These are phyloP conservation scores for Drosophila obscura DNA, from an alignment of 1,140 invertebrate genomes.

Conservation along the genomic window DNA sequence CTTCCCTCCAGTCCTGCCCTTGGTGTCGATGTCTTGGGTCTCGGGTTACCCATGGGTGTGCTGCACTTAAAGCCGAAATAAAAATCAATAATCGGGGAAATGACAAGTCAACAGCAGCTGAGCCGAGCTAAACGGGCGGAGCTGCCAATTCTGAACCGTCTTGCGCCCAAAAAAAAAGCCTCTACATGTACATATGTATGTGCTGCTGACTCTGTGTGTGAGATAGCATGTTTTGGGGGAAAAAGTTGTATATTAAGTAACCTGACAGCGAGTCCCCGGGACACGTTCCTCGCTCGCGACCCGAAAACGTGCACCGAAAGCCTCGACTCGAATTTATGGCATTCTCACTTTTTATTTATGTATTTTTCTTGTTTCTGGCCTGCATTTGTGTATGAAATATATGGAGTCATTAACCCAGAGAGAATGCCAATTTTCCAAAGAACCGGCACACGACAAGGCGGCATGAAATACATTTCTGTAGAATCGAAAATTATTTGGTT, in stretches of 20 bases:
- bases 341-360: conserved; percentile 48
- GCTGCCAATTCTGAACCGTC: conserved; percentile 51
- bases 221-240: conserved; percentile 22
- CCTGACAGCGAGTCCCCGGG: conserved; percentile 20
- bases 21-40: conserved; percentile 53
- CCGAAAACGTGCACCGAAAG: conserved; percentile 56
- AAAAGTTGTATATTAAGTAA: conserved; percentile 58
- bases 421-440: conserved; percentile 25
- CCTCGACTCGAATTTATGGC: conserved; percentile 52
- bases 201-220: not conserved
- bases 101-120: conserved; percentile 68
- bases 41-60: conserved; percentile 66
- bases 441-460: conserved; percentile 15
- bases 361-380: conserved; percentile 12
- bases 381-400: conserved; percentile 38
- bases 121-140: conserved; percentile 36
- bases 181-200: not conserved
- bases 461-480: conserved; percentile 3
- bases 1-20: conserved; percentile 9
- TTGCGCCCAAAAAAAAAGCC: conserved; percentile 15
- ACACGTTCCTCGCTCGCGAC: conserved; percentile 52
- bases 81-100: conserved; percentile 79
- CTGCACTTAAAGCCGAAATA: conserved; percentile 69
- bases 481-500: conserved; percentile 1
- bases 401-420: conserved; percentile 42